Evolutionary conservation across 2,113 vertebrate genomes (phyloP).

Genomic region (Toxostoma redivivum): DNA sequence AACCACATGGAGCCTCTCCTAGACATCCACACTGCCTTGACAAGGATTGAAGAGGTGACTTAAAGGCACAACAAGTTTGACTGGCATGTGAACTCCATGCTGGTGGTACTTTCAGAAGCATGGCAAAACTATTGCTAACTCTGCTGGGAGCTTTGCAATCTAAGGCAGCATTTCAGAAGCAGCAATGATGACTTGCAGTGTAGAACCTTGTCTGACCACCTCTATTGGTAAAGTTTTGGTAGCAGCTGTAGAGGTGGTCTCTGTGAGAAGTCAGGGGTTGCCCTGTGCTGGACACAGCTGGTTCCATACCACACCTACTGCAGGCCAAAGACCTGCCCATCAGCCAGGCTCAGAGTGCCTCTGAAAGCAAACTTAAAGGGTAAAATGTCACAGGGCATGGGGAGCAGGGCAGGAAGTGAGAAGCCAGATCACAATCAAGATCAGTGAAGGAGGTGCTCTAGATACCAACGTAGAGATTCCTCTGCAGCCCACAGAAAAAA

Average conservation of each 20-base stretch:
- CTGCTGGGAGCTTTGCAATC: not conserved
- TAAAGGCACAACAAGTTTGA: not conserved
- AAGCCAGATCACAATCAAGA: not conserved
- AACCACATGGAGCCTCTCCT: not conserved
- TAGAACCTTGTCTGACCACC: not conserved
- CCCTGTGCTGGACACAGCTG: not conserved
- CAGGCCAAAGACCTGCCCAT: not conserved
- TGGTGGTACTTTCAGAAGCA: not conserved
- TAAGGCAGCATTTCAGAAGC: not conserved
- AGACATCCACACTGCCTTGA: not conserved
- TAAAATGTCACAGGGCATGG: not conserved
- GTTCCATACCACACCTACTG: not conserved
- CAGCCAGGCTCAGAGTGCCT: not conserved
- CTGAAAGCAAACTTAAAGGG: not conserved
- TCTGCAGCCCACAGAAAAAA: not conserved
- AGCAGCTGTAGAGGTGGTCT: not conserved
- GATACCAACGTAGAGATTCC: not conserved
- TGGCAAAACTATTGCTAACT: not conserved
- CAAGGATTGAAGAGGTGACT: not conserved
- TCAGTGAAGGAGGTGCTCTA: not conserved
- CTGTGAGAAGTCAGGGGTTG: not conserved
- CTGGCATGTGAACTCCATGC: accelerated
- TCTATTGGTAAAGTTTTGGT: not conserved
- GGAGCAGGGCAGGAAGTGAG: not conserved
- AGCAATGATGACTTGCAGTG: not conserved